phyloP scores from a whole-genome alignment of 2,888 invertebrate species.

The Brachypterus glaber region DNA sequence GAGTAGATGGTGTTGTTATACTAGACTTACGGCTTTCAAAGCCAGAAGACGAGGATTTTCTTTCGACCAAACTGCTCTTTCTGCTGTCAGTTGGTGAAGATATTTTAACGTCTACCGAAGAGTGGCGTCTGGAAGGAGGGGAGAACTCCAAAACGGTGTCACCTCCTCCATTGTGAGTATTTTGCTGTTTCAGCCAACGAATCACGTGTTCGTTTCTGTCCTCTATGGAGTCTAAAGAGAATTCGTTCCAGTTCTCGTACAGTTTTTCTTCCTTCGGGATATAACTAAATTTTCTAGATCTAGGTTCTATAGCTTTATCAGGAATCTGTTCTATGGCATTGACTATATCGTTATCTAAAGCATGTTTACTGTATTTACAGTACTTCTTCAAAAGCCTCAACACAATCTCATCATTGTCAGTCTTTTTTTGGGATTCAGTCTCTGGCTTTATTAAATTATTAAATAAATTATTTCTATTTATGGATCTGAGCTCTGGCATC shows the following conservation, averaged over 20 bases:
- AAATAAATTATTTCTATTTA: slow-evolving; percentile 36
- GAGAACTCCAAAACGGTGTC: slow-evolving; percentile 16
- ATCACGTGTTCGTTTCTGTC: slow-evolving; percentile 39
- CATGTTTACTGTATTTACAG: slow-evolving; percentile 38
- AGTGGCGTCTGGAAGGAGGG: slow-evolving; percentile 23
- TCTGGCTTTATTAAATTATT: slow-evolving; percentile 38
- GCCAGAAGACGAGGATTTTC: slow-evolving; percentile 29
- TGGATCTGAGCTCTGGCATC: slow-evolving; percentile 32
- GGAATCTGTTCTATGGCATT: slow-evolving; percentile 34
- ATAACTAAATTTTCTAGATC: slow-evolving; percentile 22
- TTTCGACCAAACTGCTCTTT: slow-evolving; percentile 30
- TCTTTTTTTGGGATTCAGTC: slow-evolving; percentile 31
- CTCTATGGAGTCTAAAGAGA: slow-evolving; percentile 33
- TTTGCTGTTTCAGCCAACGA: slow-evolving; percentile 39
- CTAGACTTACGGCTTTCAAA: slow-evolving; percentile 36
- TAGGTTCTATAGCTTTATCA: slow-evolving; percentile 17
- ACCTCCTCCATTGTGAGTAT: slow-evolving; percentile 24
- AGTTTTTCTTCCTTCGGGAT: slow-evolving; percentile 36
- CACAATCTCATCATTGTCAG: slow-evolving; percentile 39
- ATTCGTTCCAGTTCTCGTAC: slow-evolving; percentile 36
- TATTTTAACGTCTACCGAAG: slow-evolving; percentile 25
- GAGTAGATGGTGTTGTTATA: slow-evolving; percentile 25
- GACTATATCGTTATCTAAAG: slow-evolving; percentile 36
- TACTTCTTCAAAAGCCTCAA: slow-evolving; percentile 39
- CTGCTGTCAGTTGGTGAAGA: slow-evolving; percentile 34